phyloP scores from a whole-genome alignment of 2,888 invertebrate genomes.

The Patella caerulea region DNA sequence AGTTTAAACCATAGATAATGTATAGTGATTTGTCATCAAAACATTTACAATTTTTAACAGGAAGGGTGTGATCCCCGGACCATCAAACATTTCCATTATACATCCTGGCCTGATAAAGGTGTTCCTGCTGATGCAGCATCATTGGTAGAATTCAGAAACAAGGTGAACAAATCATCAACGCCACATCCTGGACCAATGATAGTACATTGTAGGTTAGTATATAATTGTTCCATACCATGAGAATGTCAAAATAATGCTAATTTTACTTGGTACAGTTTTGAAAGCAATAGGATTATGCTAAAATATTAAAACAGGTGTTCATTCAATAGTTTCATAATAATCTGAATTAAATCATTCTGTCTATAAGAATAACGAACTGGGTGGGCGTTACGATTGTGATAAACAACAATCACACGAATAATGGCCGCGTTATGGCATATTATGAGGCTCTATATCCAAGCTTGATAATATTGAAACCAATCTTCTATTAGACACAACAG shows the following conservation, averaged over 20 bases:
- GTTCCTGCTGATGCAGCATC: conserved; percentile 49
- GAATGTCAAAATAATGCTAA: not conserved
- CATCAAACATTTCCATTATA: conserved; percentile 62
- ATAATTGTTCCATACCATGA: not conserved
- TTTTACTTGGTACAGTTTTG: not conserved
- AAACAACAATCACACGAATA: no score
- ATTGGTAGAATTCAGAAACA: conserved; percentile 54
- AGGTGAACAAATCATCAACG: conserved; percentile 44
- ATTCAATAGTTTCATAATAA: no score
- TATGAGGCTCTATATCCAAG: no score
- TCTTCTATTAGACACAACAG: no score
- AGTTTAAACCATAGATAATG: no score
- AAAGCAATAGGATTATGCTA: no score
- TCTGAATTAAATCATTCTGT: no score
- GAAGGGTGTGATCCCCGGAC: conserved; percentile 20
- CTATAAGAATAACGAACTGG: no score
- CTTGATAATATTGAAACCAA: no score
- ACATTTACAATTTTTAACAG: not conserved
- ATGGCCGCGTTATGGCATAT: no score
- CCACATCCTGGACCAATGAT: conserved; percentile 35
- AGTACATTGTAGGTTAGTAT: conserved; percentile 48
- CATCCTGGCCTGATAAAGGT: conserved; percentile 65
- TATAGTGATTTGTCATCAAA: not conserved
- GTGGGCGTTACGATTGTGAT: no score
- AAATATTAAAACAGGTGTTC: no score